Evolutionary conservation across 2,888 invertebrate genomes (phyloP), one percentile per base, ranked within the genome.

Genomic region (Atrina japonica): DNA sequence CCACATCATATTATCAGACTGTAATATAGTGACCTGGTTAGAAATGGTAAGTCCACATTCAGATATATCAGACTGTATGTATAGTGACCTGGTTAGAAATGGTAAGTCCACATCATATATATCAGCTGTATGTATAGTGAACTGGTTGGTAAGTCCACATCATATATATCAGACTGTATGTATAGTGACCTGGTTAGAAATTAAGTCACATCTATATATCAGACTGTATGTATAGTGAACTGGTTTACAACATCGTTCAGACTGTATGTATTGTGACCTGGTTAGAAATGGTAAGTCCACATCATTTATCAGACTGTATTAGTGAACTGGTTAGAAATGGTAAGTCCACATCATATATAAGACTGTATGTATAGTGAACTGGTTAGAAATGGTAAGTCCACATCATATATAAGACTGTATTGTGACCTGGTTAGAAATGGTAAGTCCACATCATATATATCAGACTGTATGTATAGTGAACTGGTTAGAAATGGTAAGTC

Each of bases 1-100:
- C n/a, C n/a, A n/a, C n/a, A n/a, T n/a, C n/a, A n/a, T n/a, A n/a
- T n/a, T n/a, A n/a, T n/a, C n/a, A n/a, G n/a, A n/a, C n/a, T n/a
- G 94, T 77, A 98, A 98, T 91, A 98, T 99, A 91, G 93, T 96
- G 81, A 97, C 97, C 70, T 99, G 98, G 98, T 92, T 99, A 84
- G 95, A 97, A 93, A 92, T 97, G 90, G 94, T 93, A 89, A 90
- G 92, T 87, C 21, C 16, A 43, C 3, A 16, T 21, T n/a, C 21
- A 27, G 35, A 35, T 14, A 9, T 23, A 25, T 23, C 52, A 52
- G 3, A 52, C 5, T 11, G 6, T n/a, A 21, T 14, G 35, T 47
- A 21, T 47, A 9, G 47, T 47, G 21, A n/a, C 11, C 35, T 35
- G 35, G 35, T 35, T 35, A 35, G 11, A 35, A 35, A 35, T 35